A percentile compares a stretch with the other conserved stretches of the same genome.
Conservation (phyloP, 2,888 invertebrate genomes). For the Priocnemis perturbator region DNA sequence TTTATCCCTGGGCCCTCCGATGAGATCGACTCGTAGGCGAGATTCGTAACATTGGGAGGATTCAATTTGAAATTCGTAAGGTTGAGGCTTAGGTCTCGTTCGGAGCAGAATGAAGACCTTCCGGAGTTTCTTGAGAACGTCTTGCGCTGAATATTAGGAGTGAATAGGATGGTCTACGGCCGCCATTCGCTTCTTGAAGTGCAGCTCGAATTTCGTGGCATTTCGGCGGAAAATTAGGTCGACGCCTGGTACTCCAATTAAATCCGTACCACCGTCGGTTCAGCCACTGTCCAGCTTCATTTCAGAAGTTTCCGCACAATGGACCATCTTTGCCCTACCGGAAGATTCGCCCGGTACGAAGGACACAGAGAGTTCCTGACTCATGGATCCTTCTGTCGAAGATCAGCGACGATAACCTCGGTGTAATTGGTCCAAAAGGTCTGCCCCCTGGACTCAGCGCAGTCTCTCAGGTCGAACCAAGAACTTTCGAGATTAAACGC, state of each 20-base stretch:
- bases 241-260: conserved; percentile 57
- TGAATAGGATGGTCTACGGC: conserved; percentile 46
- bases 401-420: conserved; percentile 62
- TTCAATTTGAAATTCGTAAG: too few relatives aligned
- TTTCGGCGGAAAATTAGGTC: conserved; percentile 54
- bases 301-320: conserved; percentile 56
- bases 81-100: too few relatives aligned
- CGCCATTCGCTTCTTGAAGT: conserved; percentile 43
- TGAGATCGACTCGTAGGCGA: too few relatives aligned
- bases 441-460: conserved; percentile 31
- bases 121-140: conserved; percentile 1
- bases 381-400: conserved; percentile 56
- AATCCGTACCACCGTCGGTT: conserved; percentile 45
- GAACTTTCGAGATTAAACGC: conserved; percentile 65
- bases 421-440: conserved; percentile 64
- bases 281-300: conserved; percentile 58
- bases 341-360: conserved; percentile 51
- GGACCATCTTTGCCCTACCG: conserved; percentile 46
- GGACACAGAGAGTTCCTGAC: conserved; percentile 51
- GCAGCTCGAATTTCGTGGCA: conserved; percentile 43
- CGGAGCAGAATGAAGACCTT: too few relatives aligned
- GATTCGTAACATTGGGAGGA: too few relatives aligned
- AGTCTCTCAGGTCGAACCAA: conserved; percentile 46
- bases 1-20: too few relatives aligned
- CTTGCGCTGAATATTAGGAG: conserved; percentile 36